Conservation (phyloP, 2,888 invertebrate genomes). For the Heliconius ethilla region DNA sequence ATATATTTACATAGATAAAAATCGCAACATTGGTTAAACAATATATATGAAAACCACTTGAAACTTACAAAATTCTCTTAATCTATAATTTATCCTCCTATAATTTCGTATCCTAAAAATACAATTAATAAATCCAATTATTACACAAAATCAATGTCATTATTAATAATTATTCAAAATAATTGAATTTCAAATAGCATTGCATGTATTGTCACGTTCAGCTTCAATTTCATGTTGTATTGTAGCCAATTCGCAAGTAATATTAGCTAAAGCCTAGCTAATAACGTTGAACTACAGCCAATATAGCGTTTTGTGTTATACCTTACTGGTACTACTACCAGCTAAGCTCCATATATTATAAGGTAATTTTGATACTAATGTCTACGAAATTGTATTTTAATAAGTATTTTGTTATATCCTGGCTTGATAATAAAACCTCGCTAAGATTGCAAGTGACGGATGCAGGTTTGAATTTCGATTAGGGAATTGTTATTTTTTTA, state of each 20-base stretch:
- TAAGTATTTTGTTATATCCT: neutral
- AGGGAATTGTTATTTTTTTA: neutral
- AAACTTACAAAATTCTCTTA: no score
- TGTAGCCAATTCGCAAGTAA: slow-evolving; percentile 31
- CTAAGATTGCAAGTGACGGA: neutral
- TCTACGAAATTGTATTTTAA: slow-evolving; percentile 22
- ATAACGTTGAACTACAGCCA: slow-evolving; percentile 27
- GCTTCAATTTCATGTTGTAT: slow-evolving; percentile 30
- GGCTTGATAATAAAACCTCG: no score
- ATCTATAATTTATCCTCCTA: neutral
- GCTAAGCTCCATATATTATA: neutral
- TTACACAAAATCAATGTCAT: neutral
- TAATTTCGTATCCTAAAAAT: neutral
- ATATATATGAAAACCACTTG: no score
- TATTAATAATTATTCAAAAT: slow-evolving; percentile 2
- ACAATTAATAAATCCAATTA: neutral
- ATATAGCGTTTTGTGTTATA: slow-evolving; percentile 25
- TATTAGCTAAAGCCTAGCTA: slow-evolving; percentile 31
- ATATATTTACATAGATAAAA: no score
- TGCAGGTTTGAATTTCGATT: neutral
- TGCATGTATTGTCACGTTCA: slow-evolving; percentile 30
- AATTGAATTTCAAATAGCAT: slow-evolving; percentile 27
- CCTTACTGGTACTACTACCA: neutral
- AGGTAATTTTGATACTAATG: slow-evolving; percentile 20
- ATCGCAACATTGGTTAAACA: no score